phyloP scores from a whole-genome alignment of 2,797 vertebrate genomes.

The Sebastes steindachneri region DNA sequence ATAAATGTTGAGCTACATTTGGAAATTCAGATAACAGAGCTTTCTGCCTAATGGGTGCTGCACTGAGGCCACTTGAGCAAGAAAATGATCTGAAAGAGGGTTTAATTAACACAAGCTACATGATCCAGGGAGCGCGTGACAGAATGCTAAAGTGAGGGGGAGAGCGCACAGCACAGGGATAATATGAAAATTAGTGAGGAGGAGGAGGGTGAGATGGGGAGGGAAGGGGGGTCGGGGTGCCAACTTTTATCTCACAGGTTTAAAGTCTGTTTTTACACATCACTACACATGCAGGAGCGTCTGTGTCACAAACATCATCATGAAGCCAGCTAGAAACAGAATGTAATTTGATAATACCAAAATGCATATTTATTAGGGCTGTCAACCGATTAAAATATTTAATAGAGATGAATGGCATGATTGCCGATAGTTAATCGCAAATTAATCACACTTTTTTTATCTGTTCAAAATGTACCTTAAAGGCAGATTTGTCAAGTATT shows the following conservation, averaged over 20 bases:
- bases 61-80: conserved; percentile 91
- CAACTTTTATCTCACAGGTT: conserved; percentile 75
- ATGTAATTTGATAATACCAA: neutral
- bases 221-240: conserved; percentile 29
- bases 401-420: too few relatives aligned
- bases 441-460: too few relatives aligned
- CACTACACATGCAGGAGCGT: neutral
- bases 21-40: conserved; percentile 93
- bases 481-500: too few relatives aligned
- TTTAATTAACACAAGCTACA: conserved; percentile 93
- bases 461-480: too few relatives aligned
- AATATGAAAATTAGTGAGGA: conserved; percentile 77
- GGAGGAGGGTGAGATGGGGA: conserved; percentile 53
- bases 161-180: conserved; percentile 66
- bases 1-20: conserved; percentile 95
- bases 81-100: conserved; percentile 94
- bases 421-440: too few relatives aligned
- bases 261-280: conserved; percentile 62
- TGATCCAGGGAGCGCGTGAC: conserved; percentile 85
- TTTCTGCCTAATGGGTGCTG: conserved; percentile 88
- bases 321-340: neutral
- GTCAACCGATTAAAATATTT: too few relatives aligned
- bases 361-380: neutral
- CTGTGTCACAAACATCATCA: conserved; percentile 26
- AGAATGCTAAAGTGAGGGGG: conserved; percentile 76